Base-by-base conservation (phyloP, 2,797 vertebrate genomes). In the Squalus acanthias region DNA sequence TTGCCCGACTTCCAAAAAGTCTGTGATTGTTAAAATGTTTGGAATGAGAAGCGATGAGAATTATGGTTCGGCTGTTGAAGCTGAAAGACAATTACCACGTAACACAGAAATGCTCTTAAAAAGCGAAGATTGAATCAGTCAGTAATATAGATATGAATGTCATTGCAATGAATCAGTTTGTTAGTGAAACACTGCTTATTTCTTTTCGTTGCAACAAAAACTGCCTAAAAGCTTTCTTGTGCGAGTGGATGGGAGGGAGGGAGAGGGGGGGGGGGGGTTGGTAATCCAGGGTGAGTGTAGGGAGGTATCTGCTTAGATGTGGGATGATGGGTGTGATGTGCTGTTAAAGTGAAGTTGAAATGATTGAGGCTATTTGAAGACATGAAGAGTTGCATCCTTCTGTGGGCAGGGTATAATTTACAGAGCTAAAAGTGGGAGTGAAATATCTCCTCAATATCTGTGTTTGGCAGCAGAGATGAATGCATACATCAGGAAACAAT, bases 401-500 rank as follows among this genome's bases (percentile, higher is more conserved):
- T 96, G 53, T 96, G 96, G 97, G 97, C 97, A 96, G 97, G 97
- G 97, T 98, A 97, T 99, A 98, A 98, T 98, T 98, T 98, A 98
- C 97, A 74, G 46, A 97, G 97, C 98, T 98, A 98, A 98, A 98
- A 98, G 98, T 98, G 98, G 98, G 98, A 98, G 98, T 98, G 98
- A 98, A 98, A 98, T 97, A 98, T 98, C 98, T 98, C 97, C 98
- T 98, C 98, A 98, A 98, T 98, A 98, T 98, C 98, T 97, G 98
- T 98, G 97, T 98, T 98, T 99, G 98, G 98, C 98, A 98, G 98
- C 97, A 97, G 97, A 98, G 98, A 98, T 99, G 98, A 99, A 99
- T 98, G 98, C 98, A 98, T 98, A 98, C 98, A 98, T 98, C 97
- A 98, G 97, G 97, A 98, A 98, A 98, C 98, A 97, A 97, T 98